These are phyloP conservation scores for Chaenocephalus aceratus DNA, from an alignment of 2,113 vertebrate species.

Conservation along the genomic window DNA sequence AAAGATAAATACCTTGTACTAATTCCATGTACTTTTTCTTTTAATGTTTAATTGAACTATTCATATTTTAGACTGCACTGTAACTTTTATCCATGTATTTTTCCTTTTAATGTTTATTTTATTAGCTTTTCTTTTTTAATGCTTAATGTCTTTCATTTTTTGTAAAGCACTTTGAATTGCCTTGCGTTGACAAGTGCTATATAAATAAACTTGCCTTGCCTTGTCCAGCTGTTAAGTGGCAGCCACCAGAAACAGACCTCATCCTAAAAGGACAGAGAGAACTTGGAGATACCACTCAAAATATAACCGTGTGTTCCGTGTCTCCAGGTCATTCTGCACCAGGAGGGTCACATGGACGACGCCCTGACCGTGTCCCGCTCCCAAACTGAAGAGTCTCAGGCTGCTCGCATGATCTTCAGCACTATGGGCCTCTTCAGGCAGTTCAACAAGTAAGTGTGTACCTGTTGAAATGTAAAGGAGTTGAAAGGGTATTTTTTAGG, in stretches of 20 bases:
- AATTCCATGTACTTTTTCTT: too few relatives aligned
- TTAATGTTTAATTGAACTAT: too few relatives aligned
- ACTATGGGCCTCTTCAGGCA: slow-evolving; percentile 90
- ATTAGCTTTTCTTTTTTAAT: too few relatives aligned
- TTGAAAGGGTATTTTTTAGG: too few relatives aligned
- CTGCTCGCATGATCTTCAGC: slow-evolving; percentile 93
- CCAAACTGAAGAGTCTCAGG: slow-evolving; percentile 92
- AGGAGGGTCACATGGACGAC: slow-evolving; percentile 96
- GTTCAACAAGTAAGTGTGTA: slow-evolving; percentile 88
- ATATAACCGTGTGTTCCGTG: not conserved
- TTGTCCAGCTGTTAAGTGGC: not conserved
- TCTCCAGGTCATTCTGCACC: slow-evolving; percentile 91
- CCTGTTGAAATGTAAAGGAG: not conserved
- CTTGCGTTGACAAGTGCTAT: too few relatives aligned
- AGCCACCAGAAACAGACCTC: not conserved
- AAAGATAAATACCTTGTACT: not conserved
- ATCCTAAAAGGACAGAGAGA: not conserved
- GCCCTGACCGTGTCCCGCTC: slow-evolving; percentile 90
- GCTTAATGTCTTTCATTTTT: too few relatives aligned
- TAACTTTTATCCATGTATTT: too few relatives aligned
- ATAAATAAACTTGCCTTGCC: too few relatives aligned
- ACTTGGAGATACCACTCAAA: not conserved
- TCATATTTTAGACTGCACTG: too few relatives aligned
- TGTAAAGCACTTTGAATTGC: too few relatives aligned
- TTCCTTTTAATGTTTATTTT: too few relatives aligned